Base-by-base conservation (phyloP, 2,113 vertebrate genomes). In the Macquaria australasica region DNA sequence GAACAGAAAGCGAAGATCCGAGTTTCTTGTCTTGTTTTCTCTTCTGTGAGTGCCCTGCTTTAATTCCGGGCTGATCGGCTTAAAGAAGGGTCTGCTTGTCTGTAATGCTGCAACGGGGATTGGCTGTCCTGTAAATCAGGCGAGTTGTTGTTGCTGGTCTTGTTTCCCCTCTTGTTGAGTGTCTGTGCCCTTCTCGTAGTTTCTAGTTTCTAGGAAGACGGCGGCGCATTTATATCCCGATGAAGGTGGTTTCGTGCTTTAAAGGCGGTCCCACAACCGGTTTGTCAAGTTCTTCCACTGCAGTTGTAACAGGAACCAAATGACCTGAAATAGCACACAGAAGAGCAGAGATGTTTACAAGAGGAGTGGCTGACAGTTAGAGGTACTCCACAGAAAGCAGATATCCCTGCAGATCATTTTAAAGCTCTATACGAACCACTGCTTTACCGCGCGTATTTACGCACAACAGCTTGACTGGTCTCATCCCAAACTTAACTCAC, bases 251-350 rank as follows among this genome's bases (percentile, higher is more conserved):
- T 88, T 81, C 81, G 63, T 21, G 14, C 8, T 37, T 14, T 3
- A 3, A 72, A 85, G 94, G 94, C 91, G 94, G 92, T 80, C 28
- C 89, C 56, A 68, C n/a, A 88, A 95, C 95, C 89, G 78, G 95
- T 92, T 89, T 69, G 77, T 87, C 93, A n/a, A 60, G 92, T 90
- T 91, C 81, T 58, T 45, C 74, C 11, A 20, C 77, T 63, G 69
- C 73, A 20, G 14, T 14, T 55, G 87, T 51, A 92, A 93, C 82
- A 28, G 20, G 90, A 95, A 23, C 86, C 88, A 84, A 75, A 66
- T 70, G 85, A 93, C 83, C 90, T 88, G 58, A n/a, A 87, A 66
- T 87, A 89, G 66, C 80, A 90, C 81, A 39, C 21, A 82, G 39
- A 6, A 5, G 16, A 79, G 55, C 51, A 50, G 75, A 70, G 81